Percentiles rank a stretch among this genome's conserved stretches.
These are phyloP conservation scores for Sesamia nonagrioides DNA, from an alignment of 1,140 invertebrate genomes.

Conservation along the genomic window DNA sequence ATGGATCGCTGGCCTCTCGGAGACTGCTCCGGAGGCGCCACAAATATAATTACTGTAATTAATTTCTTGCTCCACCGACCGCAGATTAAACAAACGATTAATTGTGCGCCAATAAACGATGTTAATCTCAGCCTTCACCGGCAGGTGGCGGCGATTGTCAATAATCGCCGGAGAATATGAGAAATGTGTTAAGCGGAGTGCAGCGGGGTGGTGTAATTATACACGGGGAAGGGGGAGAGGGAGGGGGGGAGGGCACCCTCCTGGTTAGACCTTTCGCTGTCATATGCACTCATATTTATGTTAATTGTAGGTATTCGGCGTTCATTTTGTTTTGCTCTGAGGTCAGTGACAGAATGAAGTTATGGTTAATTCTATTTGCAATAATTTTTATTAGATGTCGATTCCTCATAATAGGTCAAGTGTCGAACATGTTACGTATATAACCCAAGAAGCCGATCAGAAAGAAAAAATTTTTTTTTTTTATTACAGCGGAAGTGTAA, in stretches of 20 bases:
- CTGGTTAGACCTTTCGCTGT: conserved; percentile 48
- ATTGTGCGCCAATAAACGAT: conserved; percentile 71
- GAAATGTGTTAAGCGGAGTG: conserved; percentile 56
- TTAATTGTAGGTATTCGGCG: conserved; percentile 53
- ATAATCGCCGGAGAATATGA: conserved; percentile 65
- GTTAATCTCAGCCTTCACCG: conserved; percentile 77
- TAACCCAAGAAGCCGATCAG: no score
- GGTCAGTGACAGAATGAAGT: neutral
- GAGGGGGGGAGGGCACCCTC: conserved; percentile 6
- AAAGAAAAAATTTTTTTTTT: no score
- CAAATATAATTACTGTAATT: conserved; percentile 64
- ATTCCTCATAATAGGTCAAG: no score
- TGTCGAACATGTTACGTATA: no score
- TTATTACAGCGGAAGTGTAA: no score
- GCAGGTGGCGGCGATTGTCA: conserved; percentile 77
- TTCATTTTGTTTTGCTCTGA: neutral
- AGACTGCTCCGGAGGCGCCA: neutral
- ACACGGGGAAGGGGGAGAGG: neutral
- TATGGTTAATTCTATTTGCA: neutral
- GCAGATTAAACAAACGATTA: conserved; percentile 79
- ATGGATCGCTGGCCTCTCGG: neutral
- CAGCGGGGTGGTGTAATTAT: conserved; percentile 55
- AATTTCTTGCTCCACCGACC: conserved; percentile 70
- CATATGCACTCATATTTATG: conserved; percentile 66
- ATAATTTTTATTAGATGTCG: no score